Conservation (phyloP, 2,888 invertebrate species). For the Brachycybe producta region DNA sequence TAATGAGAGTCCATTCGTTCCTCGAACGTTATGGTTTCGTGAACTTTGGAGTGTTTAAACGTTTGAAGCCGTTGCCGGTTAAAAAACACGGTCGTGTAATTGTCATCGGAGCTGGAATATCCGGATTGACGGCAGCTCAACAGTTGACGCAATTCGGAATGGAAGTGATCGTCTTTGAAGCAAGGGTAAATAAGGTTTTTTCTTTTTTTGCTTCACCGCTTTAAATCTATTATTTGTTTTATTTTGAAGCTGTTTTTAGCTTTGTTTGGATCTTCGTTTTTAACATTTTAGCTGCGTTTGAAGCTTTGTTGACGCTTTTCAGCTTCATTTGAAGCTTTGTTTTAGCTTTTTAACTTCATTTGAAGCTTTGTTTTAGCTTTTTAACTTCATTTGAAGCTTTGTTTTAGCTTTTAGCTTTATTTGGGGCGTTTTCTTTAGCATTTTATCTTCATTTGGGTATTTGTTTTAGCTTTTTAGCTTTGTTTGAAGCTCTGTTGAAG, state of each 20-base stretch:
- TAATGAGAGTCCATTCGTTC: conserved; percentile 75
- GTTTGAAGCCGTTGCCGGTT: conserved; percentile 46
- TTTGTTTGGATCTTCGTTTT: background rate
- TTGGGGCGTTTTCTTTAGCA: too few species aligned
- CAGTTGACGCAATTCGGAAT: conserved; percentile 91
- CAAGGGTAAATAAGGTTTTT: too few species aligned
- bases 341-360: too few species aligned
- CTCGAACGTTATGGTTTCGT: conserved; percentile 92
- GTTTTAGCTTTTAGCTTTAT: too few species aligned
- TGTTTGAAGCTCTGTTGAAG: too few species aligned
- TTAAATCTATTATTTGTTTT: background rate
- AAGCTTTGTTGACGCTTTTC: background rate
- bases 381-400: too few species aligned
- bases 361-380: too few species aligned
- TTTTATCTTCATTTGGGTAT: too few species aligned
- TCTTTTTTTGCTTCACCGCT: conserved; percentile 18
- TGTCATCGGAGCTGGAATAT: conserved; percentile 68
- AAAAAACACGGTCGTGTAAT: conserved; percentile 44
- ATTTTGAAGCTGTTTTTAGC: background rate
- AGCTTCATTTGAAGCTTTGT: too few species aligned
- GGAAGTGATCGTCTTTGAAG: conserved; percentile 68
- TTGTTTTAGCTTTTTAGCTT: too few species aligned
- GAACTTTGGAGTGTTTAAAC: conserved; percentile 92
- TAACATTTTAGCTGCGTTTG: too few species aligned
- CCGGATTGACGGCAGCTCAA: conserved; percentile 85